These are phyloP conservation scores for Amblyopsis hoosieri DNA, from an alignment of 2,797 vertebrate genomes.

Conservation along the genomic window DNA sequence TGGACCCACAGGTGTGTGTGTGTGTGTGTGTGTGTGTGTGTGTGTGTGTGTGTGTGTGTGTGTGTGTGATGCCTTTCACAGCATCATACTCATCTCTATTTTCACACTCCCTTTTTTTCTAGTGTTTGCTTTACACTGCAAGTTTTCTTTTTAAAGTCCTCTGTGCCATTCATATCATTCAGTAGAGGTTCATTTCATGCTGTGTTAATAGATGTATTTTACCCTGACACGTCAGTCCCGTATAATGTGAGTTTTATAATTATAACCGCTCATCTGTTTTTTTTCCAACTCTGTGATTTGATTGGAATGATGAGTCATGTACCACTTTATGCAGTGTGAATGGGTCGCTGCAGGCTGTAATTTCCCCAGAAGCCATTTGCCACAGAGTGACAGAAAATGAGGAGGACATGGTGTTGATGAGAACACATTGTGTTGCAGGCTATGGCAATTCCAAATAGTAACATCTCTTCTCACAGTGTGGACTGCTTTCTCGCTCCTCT, in stretches of 20 bases:
- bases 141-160: not conserved
- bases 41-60: slow-evolving; percentile 77
- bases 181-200: not conserved
- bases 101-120: too few species aligned
- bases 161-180: not conserved
- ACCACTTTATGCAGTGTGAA: slow-evolving; percentile 13
- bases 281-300: slow-evolving; percentile 16
- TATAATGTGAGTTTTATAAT: not conserved
- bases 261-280: slow-evolving; percentile 7
- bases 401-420: not conserved
- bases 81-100: not conserved
- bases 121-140: not conserved
- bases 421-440: not conserved
- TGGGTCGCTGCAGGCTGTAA: slow-evolving; percentile 1
- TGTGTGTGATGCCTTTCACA: not conserved
- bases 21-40: too few species aligned
- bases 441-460: not conserved
- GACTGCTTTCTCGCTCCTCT: slow-evolving; percentile 3
- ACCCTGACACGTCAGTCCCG: not conserved
- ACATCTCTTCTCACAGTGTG: slow-evolving; percentile 9
- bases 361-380: not conserved
- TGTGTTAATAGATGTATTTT: slow-evolving; percentile 17
- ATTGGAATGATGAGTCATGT: slow-evolving; percentile 41
- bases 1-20: slow-evolving; percentile 87
- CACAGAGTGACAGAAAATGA: not conserved